Base-by-base conservation (phyloP, 1,140 invertebrate genomes). In the Cecropterus lyciades region DNA sequence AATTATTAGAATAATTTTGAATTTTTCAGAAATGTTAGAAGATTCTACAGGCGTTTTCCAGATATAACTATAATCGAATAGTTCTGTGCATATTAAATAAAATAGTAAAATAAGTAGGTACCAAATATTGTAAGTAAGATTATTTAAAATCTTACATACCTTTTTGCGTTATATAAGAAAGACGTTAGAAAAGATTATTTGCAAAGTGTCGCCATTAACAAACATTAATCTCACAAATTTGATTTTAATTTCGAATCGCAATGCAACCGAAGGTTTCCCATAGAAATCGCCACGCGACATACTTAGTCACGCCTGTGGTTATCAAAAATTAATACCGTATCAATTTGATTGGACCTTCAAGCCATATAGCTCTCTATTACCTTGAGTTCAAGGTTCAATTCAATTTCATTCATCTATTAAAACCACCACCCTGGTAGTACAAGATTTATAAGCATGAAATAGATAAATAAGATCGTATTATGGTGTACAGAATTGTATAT, bases 391-490 rank as follows among this genome's bases (percentile, higher is more conserved):
- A 46, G 48, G 74, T 73, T 55, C 24, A 37, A 62, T 46, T 43
- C 10, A 0, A 40, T 1, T 40, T 11, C 5, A n/a, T 3, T n/a
- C 7, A 40, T 14, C 10, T 33, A n/a, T 40, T n/a, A 0, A 9
- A 9, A n/a, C 0, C 5, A n/a, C 40, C 40, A 14, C 56, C 57
- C 52, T 62, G 66, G 69, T 73, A 67, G 40, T 52, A 62, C 49
- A 70, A 75, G 74, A 73, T 80, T 80, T 82, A 88, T 82, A 85
- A 80, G 81, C 85, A 83, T 88, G 75, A 87, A 88, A 87, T 87
- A 85, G 81, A 87, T 88, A 89, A 90, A 90, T 85, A 90, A 82
- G 79, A 87, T 85, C 80, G 79, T 85, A 71, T 81, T 73, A 72
- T 79, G 70, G 79, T 86, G 67, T 79, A 70, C 67, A 72, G 67